phyloP scores from a whole-genome alignment of 37 sponge, comb jelly and placozoan species.

The Halichondria panicea region DNA sequence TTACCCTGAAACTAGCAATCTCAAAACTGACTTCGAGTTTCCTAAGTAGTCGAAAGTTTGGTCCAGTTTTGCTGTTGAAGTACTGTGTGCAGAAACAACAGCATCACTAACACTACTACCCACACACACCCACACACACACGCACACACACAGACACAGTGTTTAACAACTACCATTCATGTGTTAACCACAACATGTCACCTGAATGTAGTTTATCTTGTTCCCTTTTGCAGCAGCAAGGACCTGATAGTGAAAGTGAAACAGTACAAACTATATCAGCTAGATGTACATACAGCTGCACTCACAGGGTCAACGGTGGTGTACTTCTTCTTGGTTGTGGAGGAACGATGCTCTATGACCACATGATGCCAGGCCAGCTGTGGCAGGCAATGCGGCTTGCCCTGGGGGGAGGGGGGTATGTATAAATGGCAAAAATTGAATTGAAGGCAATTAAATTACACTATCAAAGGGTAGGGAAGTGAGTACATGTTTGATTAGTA shows the following conservation, averaged over 20 bases:
- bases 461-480: background rate
- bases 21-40: conserved; percentile 52
- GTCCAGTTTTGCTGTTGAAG: conserved; percentile 28
- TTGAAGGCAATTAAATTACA: background rate
- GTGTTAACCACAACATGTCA: conserved; percentile 7
- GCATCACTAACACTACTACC: no score
- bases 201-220: conserved; percentile 61
- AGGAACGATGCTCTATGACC: conserved; percentile 28
- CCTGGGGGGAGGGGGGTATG: conserved; percentile 43
- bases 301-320: conserved; percentile 29
- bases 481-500: background rate
- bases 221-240: conserved; percentile 63
- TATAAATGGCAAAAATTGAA: background rate
- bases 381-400: conserved; percentile 57
- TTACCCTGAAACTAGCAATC: conserved; percentile 60
- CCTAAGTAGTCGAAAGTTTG: conserved; percentile 32
- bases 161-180: background rate
- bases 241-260: conserved; percentile 37
- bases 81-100: conserved; percentile 4
- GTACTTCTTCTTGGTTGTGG: conserved; percentile 1
- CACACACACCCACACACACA: background rate
- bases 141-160: background rate
- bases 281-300: background rate
- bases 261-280: background rate
- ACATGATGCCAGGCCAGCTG: conserved; percentile 74